Percentiles rank a stretch among this genome's conserved stretches.
Evolutionary conservation across 2,797 vertebrate species (phyloP).

Genomic region (Gymnodraco acuticeps): DNA sequence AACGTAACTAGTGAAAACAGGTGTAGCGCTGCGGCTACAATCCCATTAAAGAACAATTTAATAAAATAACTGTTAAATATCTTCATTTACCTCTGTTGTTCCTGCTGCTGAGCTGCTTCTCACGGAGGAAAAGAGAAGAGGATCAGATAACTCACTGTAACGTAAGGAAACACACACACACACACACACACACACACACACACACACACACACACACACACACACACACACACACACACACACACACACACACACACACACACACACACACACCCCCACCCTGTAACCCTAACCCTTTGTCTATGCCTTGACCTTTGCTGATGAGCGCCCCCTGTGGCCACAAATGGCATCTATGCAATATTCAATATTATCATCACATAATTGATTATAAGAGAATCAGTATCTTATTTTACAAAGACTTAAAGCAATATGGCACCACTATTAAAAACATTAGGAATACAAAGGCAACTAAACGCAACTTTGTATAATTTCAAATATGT

Average conservation of each 20-base stretch:
- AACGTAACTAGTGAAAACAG: no score
- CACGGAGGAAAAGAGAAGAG: constrained; percentile 27
- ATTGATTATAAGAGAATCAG: no score
- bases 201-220: constrained; percentile 35
- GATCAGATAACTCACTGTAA: constrained; percentile 42
- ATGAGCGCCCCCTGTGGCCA: background rate
- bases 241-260: constrained; percentile 29
- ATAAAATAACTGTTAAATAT: background rate
- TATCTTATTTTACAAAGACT: no score
- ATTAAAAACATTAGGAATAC: no score
- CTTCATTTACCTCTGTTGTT: constrained; percentile 31
- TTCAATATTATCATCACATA: no score
- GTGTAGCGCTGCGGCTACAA: background rate
- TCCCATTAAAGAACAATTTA: background rate
- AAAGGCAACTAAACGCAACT: no score
- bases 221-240: constrained; percentile 11
- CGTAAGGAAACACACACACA: constrained; percentile 36
- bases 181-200: constrained; percentile 13
- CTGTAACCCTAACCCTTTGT: background rate
- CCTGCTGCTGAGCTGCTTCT: constrained; percentile 29
- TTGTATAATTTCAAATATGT: no score
- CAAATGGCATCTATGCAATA: background rate
- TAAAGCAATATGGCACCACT: no score
- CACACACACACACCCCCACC: constrained; percentile 10
- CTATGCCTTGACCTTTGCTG: background rate